A percentile compares a stretch with the other conserved stretches of the same genome.
Conservation (phyloP, 2,113 vertebrate genomes). For the Carassius gibelio region DNA sequence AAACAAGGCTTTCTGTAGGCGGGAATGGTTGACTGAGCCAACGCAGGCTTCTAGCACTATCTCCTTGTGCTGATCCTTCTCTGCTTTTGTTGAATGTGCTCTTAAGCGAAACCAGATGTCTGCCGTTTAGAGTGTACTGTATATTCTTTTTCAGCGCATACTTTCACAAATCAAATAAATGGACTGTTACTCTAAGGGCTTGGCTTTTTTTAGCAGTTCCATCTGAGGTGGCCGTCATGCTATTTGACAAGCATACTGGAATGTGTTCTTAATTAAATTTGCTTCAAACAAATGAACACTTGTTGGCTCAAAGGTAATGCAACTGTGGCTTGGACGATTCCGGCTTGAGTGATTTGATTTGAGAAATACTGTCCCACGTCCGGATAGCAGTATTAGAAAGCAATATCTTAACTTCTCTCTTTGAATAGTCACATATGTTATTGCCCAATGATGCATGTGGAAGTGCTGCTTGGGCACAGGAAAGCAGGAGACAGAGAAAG, state of each 20-base stretch:
- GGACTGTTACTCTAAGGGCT: constrained; percentile 51
- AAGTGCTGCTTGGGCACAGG: background rate
- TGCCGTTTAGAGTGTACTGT: constrained; percentile 57
- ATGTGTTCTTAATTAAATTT: constrained; percentile 61
- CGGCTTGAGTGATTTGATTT: background rate
- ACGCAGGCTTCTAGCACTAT: constrained; percentile 54
- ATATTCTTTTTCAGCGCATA: constrained; percentile 59
- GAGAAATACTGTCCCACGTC: constrained; percentile 26
- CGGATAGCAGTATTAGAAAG: constrained; percentile 12
- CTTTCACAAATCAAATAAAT: constrained; percentile 67
- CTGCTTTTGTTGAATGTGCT: constrained; percentile 62
- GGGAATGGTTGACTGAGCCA: constrained; percentile 56
- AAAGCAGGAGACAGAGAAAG: constrained; percentile 40
- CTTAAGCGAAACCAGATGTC: constrained; percentile 69
- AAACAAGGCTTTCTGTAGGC: constrained; percentile 61
- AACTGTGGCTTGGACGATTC: constrained; percentile 25
- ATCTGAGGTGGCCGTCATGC: constrained; percentile 51
- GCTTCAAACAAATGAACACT: constrained; percentile 75
- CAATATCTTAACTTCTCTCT: constrained; percentile 27
- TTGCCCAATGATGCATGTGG: constrained; percentile 47
- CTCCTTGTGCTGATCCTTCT: constrained; percentile 57
- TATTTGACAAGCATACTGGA: constrained; percentile 68
- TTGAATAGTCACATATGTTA: constrained; percentile 19
- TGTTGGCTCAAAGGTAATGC: constrained; percentile 62
- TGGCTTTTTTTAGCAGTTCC: constrained; percentile 55